A percentile compares a stretch with the other conserved stretches of the same genome.
Conservation (phyloP, 2,113 vertebrate species). For the Todiramphus chloris region DNA sequence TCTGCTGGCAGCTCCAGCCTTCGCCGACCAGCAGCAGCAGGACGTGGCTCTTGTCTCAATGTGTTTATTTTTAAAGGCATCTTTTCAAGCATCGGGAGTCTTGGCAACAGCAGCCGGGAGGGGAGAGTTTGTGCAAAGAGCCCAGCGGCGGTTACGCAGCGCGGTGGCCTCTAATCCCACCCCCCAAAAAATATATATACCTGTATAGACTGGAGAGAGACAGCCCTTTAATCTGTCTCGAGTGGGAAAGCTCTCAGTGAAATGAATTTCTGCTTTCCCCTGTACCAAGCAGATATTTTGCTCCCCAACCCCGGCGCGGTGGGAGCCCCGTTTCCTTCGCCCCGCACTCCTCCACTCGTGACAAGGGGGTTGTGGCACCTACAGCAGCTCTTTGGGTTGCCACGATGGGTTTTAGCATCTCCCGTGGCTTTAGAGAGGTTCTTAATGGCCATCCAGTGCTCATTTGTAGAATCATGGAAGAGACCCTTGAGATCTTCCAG, state of each 20-base stretch:
- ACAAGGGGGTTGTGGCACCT: background rate
- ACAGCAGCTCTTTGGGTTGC: background rate
- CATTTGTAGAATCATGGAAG: background rate
- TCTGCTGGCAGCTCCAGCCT: background rate
- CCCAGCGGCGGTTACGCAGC: background rate
- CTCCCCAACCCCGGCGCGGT: fast-evolving
- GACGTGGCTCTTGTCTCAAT: background rate
- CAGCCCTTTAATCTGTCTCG: fast-evolving
- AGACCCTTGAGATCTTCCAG: background rate
- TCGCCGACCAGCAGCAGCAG: background rate
- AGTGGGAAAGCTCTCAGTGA: fast-evolving
- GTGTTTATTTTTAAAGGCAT: slow-evolving; percentile 34
- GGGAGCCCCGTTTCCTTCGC: background rate
- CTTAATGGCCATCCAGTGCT: background rate
- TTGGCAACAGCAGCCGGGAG: slow-evolving; percentile 21
- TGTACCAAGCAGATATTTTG: background rate
- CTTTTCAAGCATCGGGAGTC: slow-evolving; percentile 54
- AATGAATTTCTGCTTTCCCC: background rate
- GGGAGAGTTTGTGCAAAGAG: background rate
- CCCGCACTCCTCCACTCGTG: background rate
- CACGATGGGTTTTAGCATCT: fast-evolving
- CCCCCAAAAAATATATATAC: background rate
- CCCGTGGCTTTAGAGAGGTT: background rate
- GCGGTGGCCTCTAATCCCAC: background rate
- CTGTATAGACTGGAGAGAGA: background rate